These are phyloP conservation scores for Chelon auratus DNA, from an alignment of 2,797 vertebrate genomes.

Conservation along the genomic window DNA sequence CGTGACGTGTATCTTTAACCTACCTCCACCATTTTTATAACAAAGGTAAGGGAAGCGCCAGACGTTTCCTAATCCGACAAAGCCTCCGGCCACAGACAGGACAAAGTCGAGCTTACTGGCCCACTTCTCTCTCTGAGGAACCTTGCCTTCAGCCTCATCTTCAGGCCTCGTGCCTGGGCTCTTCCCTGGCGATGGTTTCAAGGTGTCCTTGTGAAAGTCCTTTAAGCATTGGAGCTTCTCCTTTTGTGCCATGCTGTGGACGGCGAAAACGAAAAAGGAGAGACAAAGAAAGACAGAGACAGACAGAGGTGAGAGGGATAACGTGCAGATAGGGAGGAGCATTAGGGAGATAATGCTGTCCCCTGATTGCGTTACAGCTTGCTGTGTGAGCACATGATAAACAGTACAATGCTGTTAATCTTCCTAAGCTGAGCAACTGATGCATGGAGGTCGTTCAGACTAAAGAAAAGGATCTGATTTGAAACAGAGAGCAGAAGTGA, in stretches of 20 bases:
- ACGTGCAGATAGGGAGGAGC: conserved; percentile 48
- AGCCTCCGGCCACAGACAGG: conserved; percentile 97
- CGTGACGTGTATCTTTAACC: conserved; percentile 44
- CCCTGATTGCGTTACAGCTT: conserved; percentile 58
- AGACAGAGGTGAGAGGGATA: conserved; percentile 55
- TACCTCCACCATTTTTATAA: conserved; percentile 99
- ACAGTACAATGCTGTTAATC: conserved; percentile 66
- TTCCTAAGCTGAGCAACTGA: conserved; percentile 68
- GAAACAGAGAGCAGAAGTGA: conserved; percentile 1
- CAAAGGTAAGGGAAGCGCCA: conserved; percentile 99
- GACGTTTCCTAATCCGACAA: conserved; percentile 97
- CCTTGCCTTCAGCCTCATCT: conserved; percentile 96
- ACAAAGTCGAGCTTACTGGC: conserved; percentile 99
- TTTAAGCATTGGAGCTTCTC: conserved; percentile 98
- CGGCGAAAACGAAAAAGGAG: background rate
- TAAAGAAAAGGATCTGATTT: conserved; percentile 18
- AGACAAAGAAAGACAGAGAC: conserved; percentile 23
- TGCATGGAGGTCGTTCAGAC: conserved; percentile 65
- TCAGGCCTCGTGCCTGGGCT: conserved; percentile 96
- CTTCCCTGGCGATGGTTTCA: conserved; percentile 98
- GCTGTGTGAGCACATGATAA: conserved; percentile 54
- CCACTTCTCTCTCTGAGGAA: conserved; percentile 97
- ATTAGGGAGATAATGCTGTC: conserved; percentile 71
- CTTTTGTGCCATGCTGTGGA: conserved; percentile 93
- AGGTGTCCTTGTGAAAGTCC: conserved; percentile 98